Conservation (phyloP, 1,140 invertebrate genomes). For the Chironomus tepperi region DNA sequence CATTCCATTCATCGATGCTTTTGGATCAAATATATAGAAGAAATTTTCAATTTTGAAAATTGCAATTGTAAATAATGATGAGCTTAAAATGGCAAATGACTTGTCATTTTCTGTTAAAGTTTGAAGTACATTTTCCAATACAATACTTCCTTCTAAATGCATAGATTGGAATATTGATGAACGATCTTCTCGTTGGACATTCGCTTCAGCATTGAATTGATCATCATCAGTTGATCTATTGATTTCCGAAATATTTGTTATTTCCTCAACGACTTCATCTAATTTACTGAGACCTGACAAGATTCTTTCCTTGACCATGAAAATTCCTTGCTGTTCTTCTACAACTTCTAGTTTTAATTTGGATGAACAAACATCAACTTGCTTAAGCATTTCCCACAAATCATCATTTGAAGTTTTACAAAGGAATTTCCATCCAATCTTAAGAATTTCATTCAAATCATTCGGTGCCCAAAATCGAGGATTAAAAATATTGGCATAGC, state of each 20-base stretch:
- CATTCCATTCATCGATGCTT: constrained; percentile 32
- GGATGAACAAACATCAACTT: background rate
- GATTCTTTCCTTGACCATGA: background rate
- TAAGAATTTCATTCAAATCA: constrained; percentile 15
- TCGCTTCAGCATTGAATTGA: too few relatives aligned
- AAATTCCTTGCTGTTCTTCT: background rate
- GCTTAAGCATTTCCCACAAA: background rate
- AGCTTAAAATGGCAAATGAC: constrained; percentile 25
- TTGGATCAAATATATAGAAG: constrained; percentile 37
- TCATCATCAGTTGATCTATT: too few relatives aligned
- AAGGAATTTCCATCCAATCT: background rate
- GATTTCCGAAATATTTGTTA: background rate
- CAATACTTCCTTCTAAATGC: too few relatives aligned
- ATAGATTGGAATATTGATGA: too few relatives aligned
- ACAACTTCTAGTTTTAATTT: background rate
- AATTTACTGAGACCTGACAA: background rate
- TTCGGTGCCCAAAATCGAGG: background rate
- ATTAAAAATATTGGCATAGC: background rate
- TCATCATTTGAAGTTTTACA: background rate
- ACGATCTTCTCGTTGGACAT: too few relatives aligned
- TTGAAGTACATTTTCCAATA: background rate
- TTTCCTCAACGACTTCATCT: background rate
- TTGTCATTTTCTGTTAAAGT: background rate
- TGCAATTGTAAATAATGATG: constrained; percentile 30
- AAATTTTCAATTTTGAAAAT: constrained; percentile 32